Evolutionary conservation across 2,888 invertebrate genomes (phyloP).

Genomic region (Allolobophora icterica): DNA sequence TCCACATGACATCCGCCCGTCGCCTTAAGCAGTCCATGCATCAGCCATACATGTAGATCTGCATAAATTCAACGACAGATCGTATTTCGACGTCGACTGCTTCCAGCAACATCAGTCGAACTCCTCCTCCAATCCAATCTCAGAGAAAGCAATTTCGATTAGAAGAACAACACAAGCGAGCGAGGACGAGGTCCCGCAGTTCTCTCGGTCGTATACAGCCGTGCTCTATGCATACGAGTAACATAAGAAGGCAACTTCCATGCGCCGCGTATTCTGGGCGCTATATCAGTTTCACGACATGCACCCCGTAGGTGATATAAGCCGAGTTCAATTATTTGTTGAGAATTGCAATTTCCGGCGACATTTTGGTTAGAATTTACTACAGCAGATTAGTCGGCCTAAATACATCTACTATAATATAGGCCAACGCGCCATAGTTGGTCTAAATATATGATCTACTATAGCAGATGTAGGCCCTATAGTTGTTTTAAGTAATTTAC

Average conservation of each 20-base stretch:
- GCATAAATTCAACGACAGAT: background rate
- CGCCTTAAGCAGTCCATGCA: background rate
- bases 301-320: too few relatives aligned
- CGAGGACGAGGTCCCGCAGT: background rate
- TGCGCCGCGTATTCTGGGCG: background rate
- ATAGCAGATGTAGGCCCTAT: too few relatives aligned
- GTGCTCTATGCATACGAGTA: background rate
- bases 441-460: too few relatives aligned
- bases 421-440: too few relatives aligned
- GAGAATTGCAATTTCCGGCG: slow-evolving; percentile 17
- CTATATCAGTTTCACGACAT: background rate
- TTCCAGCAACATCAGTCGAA: background rate
- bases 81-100: background rate
- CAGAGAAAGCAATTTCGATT: background rate
- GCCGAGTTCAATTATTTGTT: background rate
- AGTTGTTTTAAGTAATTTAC: too few relatives aligned
- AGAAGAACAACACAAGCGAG: background rate
- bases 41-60: too few relatives aligned
- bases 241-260: background rate
- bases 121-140: background rate
- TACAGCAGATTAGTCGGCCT: too few relatives aligned
- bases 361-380: too few relatives aligned
- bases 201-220: background rate
- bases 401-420: too few relatives aligned
- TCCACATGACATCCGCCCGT: background rate